Evolutionary conservation across 1,140 invertebrate species (phyloP), one percentile per base, ranked within the genome.

Genomic region (Patella vulgata): DNA sequence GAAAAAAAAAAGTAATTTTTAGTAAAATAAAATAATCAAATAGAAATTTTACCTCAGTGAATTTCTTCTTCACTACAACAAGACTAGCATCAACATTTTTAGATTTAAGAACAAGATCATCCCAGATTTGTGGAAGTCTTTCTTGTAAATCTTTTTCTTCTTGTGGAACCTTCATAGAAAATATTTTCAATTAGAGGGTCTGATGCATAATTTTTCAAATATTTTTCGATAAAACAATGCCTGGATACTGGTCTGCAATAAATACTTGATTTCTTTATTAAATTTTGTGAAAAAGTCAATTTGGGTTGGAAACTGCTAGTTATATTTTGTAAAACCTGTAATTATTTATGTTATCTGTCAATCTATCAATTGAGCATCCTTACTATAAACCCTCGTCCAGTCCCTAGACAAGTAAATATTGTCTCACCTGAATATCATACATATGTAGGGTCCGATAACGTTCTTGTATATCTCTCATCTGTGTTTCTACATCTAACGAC

Each of bases 401-500:
- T n/a, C n/a, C n/a, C n/a, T n/a, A n/a, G n/a, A n/a, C n/a, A n/a
- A n/a, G n/a, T n/a, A 11, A 25, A 51, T 17, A 4, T 1, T 28
- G 25, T 11, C 64, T 53, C 66, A 85, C 82, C 61, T 74, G 51
- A 30, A 85, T 68, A 59, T 81, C 73, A 68, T 85, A 85, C 70
- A 83, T 79, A 25, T 68, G 66, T 14, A 85, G 64, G 1, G 81
- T 84, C 42, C 82, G 57, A 59, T 88, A 88, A 77, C 86, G 80
- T 64, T 87, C 87, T 50, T 88, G 87, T 19, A 87, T 86, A 73
- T 91, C 93, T 66, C 88, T 86, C 21, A 94, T 88, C 80, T 92
- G 71, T 17, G 66, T 74, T 64, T 85, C 92, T 3, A 91, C 88
- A 57, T 90, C 89, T 28, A 94, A 85, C 3, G 91, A 90, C 70